phyloP scores from a whole-genome alignment of 2,113 vertebrate species.

The Elephas maximus region DNA sequence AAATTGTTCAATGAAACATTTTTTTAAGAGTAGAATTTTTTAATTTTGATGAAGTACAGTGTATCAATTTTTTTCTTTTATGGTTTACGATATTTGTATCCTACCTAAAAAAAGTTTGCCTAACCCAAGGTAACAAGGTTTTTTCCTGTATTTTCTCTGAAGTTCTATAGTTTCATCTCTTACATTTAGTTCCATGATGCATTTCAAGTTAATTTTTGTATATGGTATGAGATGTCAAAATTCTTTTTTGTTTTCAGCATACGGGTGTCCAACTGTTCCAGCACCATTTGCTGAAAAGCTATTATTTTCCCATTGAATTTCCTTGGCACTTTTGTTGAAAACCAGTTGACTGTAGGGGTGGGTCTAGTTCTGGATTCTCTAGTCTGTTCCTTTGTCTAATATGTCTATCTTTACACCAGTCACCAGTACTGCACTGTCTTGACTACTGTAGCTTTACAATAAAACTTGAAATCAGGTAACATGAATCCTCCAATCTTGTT shows the following conservation, averaged over 20 bases:
- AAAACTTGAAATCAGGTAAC: constrained; percentile 34
- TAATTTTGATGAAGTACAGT: not conserved
- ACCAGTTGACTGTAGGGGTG: not conserved
- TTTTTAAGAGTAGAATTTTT: too few relatives aligned
- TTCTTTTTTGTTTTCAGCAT: too few relatives aligned
- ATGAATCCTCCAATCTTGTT: not conserved
- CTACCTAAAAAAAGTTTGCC: not conserved
- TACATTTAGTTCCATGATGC: too few relatives aligned
- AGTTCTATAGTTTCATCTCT: too few relatives aligned
- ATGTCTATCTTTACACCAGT: not conserved
- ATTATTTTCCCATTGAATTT: not conserved
- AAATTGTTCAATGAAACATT: too few relatives aligned
- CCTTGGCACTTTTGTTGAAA: not conserved
- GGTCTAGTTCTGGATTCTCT: not conserved
- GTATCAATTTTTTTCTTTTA: constrained; percentile 8
- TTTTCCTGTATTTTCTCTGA: too few relatives aligned
- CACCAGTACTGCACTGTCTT: not conserved
- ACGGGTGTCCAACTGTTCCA: too few relatives aligned
- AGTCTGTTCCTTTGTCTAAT: not conserved
- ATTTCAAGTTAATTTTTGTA: too few relatives aligned
- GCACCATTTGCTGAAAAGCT: not conserved
- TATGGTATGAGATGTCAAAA: too few relatives aligned
- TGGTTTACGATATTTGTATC: not conserved
- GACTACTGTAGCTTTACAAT: constrained; percentile 41
- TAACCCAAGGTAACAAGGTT: too few relatives aligned